A percentile compares a stretch with the other conserved stretches of the same genome.
Evolutionary conservation across 1,140 invertebrate genomes (phyloP).

Genomic region (Bemisia tabaci): DNA sequence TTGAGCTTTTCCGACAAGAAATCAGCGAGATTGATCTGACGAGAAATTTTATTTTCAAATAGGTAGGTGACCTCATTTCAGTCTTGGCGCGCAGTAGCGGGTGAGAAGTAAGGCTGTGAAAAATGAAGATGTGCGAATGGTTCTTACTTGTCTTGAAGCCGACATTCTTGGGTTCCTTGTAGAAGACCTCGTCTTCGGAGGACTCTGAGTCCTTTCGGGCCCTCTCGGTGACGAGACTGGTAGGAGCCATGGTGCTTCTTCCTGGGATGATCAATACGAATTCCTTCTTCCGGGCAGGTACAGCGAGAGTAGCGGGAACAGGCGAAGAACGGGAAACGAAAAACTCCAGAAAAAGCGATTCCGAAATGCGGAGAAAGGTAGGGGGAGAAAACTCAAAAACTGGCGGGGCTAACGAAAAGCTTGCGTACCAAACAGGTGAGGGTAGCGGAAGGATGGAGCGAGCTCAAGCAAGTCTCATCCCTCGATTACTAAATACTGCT

Average conservation of each 20-base stretch:
- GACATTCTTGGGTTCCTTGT: neutral
- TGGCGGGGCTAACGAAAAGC: too few species aligned
- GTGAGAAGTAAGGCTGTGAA: neutral
- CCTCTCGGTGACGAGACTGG: neutral
- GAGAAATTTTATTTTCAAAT: neutral
- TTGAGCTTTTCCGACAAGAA: too few species aligned
- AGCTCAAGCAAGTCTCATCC: neutral
- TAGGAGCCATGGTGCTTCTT: constrained; percentile 9
- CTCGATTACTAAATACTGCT: neutral
- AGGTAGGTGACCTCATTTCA: neutral
- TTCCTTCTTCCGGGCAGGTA: too few species aligned
- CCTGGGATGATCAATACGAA: too few species aligned
- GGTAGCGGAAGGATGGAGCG: neutral
- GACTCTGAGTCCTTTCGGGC: constrained; percentile 10
- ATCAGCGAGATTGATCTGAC: neutral
- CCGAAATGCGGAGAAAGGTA: neutral
- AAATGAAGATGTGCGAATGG: neutral
- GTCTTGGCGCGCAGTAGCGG: neutral
- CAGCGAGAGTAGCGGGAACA: too few species aligned
- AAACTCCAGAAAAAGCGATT: too few species aligned
- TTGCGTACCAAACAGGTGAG: neutral
- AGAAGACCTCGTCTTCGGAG: constrained; percentile 4
- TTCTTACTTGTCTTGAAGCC: constrained; percentile 1
- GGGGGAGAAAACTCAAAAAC: too few species aligned
- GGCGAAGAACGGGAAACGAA: too few species aligned